Percentiles rank a stretch among this genome's conserved stretches.
phyloP scores from a whole-genome alignment of 2,113 vertebrate genomes.

The Spermophilus dauricus region DNA sequence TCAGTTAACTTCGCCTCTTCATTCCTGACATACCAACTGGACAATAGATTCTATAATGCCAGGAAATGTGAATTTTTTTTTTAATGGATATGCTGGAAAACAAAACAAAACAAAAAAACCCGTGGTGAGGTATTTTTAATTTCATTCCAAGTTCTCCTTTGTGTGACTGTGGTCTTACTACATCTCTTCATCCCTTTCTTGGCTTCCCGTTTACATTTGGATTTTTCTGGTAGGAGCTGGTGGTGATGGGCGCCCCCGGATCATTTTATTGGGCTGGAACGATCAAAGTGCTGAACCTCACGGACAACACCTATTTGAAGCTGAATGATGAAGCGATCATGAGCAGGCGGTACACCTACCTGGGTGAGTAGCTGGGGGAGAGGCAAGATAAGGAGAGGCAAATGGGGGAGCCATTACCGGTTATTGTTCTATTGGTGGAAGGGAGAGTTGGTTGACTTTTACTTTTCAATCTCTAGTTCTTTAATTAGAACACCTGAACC shows the following conservation, averaged over 20 bases:
- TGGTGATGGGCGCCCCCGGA: slow-evolving; percentile 98
- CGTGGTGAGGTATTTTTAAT: neutral
- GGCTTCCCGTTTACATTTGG: neutral
- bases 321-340: slow-evolving; percentile 92
- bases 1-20: neutral
- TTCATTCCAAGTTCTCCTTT: neutral
- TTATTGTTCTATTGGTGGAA: neutral
- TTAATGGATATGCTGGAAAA: neutral
- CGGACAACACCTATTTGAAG: slow-evolving; percentile 95
- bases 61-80: neutral
- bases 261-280: slow-evolving; percentile 99
- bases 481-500: neutral
- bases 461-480: neutral
- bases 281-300: slow-evolving; percentile 97
- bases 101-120: no score
- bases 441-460: neutral
- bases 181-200: rapidly evolving
- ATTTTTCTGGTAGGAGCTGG: slow-evolving; percentile 92
- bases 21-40: neutral
- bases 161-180: neutral
- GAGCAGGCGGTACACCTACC: slow-evolving; percentile 95
- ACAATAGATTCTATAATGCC: neutral
- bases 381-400: neutral
- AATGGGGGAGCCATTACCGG: no score
- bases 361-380: slow-evolving; percentile 90